Conservation (phyloP, 2,113 vertebrate genomes). For the Fulmarus glacialis region DNA sequence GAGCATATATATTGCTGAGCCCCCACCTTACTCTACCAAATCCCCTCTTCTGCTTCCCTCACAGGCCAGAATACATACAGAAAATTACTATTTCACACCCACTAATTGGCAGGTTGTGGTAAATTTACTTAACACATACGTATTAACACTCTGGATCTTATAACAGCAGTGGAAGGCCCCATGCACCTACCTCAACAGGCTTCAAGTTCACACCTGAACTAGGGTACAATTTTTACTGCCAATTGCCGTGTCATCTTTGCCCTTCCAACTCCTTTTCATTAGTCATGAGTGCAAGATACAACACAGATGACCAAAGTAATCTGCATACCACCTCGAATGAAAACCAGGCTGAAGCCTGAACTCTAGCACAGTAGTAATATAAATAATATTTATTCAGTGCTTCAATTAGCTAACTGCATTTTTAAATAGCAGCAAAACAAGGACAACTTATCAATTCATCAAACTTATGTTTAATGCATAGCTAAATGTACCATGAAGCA, state of each 20-base stretch:
- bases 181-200: neutral
- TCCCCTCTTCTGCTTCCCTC: neutral
- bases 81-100: neutral
- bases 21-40: neutral
- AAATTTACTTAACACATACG: neutral
- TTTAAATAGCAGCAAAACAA: neutral
- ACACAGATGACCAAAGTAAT: neutral
- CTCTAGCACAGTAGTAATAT: neutral
- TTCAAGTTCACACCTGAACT: neutral
- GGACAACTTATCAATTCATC: neutral
- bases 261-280: neutral
- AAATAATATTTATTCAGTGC: neutral
- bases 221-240: neutral
- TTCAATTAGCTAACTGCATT: neutral
- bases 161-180: neutral
- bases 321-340: neutral
- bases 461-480: neutral
- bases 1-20: neutral
- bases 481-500: neutral
- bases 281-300: neutral
- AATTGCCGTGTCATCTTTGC: neutral
- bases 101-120: neutral
- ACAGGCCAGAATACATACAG: neutral
- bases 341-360: neutral
- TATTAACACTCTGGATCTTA: neutral